Evolutionary conservation across 2,888 invertebrate genomes (phyloP).

Genomic region (Ryuthela nishihirai): DNA sequence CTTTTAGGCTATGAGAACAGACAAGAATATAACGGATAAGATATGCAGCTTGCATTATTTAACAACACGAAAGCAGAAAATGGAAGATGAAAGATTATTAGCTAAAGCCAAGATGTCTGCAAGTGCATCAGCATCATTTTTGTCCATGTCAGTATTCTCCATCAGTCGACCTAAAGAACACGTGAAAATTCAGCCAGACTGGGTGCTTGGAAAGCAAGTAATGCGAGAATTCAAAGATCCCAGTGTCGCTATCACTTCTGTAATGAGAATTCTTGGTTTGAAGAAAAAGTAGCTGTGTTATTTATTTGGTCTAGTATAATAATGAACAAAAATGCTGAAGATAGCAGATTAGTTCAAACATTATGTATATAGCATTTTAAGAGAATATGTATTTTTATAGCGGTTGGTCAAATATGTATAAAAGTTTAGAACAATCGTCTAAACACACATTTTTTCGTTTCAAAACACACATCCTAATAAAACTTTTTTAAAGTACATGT

Average conservation of each 20-base stretch:
- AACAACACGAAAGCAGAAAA: neutral
- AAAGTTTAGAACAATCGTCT: no score
- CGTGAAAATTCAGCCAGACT: slow-evolving; percentile 20
- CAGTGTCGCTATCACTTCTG: slow-evolving; percentile 5
- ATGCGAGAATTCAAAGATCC: slow-evolving; percentile 23
- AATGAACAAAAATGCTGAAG: no score
- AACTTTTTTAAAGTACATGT: no score
- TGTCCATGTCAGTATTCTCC: neutral
- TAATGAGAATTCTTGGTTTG: slow-evolving; percentile 11
- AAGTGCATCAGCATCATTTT: neutral
- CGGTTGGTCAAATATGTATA: no score
- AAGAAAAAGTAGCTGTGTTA: no score
- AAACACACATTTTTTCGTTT: no score
- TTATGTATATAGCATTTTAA: no score
- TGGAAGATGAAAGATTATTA: slow-evolving; percentile 2
- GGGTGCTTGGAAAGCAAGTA: slow-evolving; percentile 10
- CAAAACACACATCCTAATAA: no score
- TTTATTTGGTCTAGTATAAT: no score
- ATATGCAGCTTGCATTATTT: slow-evolving; percentile 6
- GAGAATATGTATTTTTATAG: no score
- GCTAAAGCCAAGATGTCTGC: neutral
- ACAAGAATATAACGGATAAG: neutral
- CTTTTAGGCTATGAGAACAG: slow-evolving; percentile 10
- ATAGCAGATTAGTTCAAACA: no score
- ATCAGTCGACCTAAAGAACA: slow-evolving; percentile 2